phyloP scores from a whole-genome alignment of 2,888 invertebrate genomes.

The Tipula unca region DNA sequence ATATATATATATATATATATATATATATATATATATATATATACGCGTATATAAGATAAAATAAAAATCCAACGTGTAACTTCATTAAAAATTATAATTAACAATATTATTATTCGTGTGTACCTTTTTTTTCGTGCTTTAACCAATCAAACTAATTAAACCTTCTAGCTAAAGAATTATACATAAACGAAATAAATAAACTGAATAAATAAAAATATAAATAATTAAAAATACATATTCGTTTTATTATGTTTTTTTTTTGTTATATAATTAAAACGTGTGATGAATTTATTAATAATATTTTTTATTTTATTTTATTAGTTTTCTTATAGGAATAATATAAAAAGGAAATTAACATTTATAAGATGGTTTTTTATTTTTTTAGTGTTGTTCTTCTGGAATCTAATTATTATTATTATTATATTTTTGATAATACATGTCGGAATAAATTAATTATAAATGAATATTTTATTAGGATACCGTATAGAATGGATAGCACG shows the following conservation, averaged over 20 bases:
- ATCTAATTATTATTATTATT: background rate
- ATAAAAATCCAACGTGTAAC: background rate
- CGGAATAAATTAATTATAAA: background rate
- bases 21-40: background rate
- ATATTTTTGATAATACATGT: background rate
- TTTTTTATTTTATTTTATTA: background rate
- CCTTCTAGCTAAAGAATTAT: background rate
- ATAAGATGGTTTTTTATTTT: background rate
- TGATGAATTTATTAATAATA: background rate
- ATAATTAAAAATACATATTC: background rate
- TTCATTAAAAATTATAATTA: constrained; percentile 14
- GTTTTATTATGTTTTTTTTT: background rate
- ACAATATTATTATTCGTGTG: background rate
- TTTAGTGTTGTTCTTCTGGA: background rate
- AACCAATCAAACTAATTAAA: constrained; percentile 14
- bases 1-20: background rate
- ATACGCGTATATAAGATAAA: background rate
- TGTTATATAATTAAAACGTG: background rate
- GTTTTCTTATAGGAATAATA: background rate
- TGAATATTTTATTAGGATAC: background rate
- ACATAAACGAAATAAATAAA: background rate
- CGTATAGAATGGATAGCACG: background rate
- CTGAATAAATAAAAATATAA: background rate
- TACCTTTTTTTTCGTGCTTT: background rate
- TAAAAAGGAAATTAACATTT: background rate